Evolutionary conservation across 2,113 vertebrate species (phyloP), one percentile per base, ranked within the genome.

Genomic region (Mesoclemmys tuberculata): DNA sequence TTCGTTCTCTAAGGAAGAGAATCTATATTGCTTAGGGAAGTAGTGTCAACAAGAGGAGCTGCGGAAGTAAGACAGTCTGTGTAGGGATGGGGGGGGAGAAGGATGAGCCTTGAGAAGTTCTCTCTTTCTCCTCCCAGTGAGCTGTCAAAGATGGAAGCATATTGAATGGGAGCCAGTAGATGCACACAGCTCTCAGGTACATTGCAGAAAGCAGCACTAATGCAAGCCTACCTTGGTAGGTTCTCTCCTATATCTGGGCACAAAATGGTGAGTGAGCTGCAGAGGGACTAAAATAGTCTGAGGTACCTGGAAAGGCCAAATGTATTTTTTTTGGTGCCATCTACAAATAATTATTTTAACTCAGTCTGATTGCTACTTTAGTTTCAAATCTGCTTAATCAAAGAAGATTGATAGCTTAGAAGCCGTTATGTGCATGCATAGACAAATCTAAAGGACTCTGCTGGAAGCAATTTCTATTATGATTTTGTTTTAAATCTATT

Each of bases 351-450:
- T 75, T 82, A 38, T 74, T 85, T 46, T 6, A 78, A 64, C 82
- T 92, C 74, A 56, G 12, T n/a, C 88, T 91, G 80, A 48, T 71
- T 92, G 81, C 85, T 95, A 80, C 41, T 8, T 0, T 46, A 31
- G 44, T 90, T 88, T 81, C 49, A 52, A 44, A 58, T 27, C 85
- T 89, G 52, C 48, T 84, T 80, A 64, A 38, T 80, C 83, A 93
- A 26, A 2, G 77, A 26, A 5, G 1, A 74, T 79, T 78, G 81
- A 91, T 80, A 95, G 77, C 22, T 90, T 38, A 80, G 87, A 93
- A 85, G 51, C 90, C 71, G 10, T 31, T 10, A 22, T 6, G 19
- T 41, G n/a, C 56, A n/a, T 22, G 4, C 6, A 21, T 0, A 31
- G 92, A 75, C 74, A 82, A 6, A 56, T 74, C 38, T 3, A 2